Evolutionary conservation across 2,113 vertebrate genomes (phyloP).

Genomic region (Rhabdomys dilectus): DNA sequence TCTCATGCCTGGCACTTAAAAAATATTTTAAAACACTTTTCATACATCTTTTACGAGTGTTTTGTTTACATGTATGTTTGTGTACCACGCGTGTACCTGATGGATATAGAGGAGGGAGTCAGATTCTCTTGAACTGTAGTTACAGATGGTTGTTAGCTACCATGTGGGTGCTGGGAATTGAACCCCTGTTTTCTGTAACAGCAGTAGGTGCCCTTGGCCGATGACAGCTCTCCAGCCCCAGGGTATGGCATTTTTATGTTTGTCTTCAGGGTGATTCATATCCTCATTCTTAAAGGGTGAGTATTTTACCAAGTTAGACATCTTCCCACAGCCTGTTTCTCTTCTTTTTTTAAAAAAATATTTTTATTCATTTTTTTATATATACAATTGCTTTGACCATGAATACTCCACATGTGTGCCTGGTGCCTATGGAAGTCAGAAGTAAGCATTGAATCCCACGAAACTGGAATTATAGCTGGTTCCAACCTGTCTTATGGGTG

Average conservation of each 20-base stretch:
- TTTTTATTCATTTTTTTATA: background rate
- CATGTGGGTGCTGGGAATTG: too few relatives aligned
- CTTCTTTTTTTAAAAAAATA: background rate
- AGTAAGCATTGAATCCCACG: too few relatives aligned
- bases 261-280: background rate
- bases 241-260: background rate
- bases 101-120: background rate
- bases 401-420: background rate
- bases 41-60: too few relatives aligned
- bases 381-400: background rate
- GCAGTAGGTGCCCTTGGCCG: background rate
- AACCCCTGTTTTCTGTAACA: background rate
- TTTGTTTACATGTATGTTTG: background rate
- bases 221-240: background rate
- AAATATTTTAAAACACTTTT: background rate
- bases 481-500: background rate
- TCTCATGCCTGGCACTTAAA: background rate
- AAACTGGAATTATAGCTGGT: background rate
- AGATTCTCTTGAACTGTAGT: background rate
- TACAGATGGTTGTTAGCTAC: background rate
- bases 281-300: background rate
- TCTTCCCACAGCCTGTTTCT: background rate
- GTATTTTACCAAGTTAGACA: background rate
- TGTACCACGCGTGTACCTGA: background rate
- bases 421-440: background rate